These are phyloP conservation scores for Zaprionus camerounensis DNA, from an alignment of 1,140 invertebrate genomes.

Conservation along the genomic window DNA sequence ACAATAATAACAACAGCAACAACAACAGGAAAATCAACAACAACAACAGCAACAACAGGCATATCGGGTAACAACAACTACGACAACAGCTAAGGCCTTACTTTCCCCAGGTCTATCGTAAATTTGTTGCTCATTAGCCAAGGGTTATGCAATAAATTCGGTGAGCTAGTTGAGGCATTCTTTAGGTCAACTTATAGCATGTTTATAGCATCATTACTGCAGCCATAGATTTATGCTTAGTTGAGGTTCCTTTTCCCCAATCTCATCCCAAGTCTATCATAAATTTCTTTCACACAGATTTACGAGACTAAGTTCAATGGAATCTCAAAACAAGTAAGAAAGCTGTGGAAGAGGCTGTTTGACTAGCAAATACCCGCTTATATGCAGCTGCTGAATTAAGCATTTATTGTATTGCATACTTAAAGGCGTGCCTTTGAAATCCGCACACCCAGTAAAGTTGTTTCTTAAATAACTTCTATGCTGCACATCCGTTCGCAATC, in stretches of 20 bases:
- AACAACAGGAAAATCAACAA: background rate
- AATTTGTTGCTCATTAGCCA: constrained; percentile 32
- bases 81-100: no score
- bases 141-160: constrained; percentile 8
- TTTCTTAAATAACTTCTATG: no score
- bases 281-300: background rate
- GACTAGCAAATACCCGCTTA: no score
- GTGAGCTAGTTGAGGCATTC: background rate
- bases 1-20: no score
- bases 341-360: no score
- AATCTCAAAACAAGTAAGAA: background rate
- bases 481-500: no score
- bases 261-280: constrained; percentile 1
- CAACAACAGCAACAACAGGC: background rate
- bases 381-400: no score
- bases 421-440: no score
- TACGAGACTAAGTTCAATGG: background rate
- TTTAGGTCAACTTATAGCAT: background rate
- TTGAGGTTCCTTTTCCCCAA: background rate
- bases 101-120: constrained; percentile 15
- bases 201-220: constrained; percentile 6
- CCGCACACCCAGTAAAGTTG: no score
- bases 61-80: background rate
- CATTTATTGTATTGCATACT: no score
- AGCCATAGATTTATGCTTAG: background rate